phyloP scores from a whole-genome alignment of 92 coral and sea anemone species.

The Epizoanthus ramosus region DNA sequence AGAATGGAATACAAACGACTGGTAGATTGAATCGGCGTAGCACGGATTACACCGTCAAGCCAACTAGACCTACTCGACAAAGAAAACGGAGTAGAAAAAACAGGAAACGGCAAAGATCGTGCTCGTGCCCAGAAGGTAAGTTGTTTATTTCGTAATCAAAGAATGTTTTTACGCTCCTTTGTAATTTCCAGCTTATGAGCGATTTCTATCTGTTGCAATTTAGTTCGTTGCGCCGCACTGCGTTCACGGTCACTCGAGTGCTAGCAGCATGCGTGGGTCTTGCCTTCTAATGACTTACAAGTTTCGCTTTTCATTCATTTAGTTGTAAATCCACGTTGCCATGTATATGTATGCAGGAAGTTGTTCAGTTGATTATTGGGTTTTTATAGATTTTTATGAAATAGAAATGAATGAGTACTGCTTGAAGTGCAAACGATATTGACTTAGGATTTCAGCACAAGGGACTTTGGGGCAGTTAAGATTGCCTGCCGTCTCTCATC shows the following conservation, averaged over 20 bases:
- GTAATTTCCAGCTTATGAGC: conserved; percentile 2
- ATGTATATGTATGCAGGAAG: conserved; percentile 38
- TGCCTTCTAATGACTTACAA: neutral
- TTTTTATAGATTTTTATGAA: conserved; percentile 45
- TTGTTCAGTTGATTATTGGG: conserved; percentile 43
- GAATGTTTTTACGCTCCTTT: neutral
- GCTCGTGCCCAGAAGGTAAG: conserved; percentile 22
- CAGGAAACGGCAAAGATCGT: conserved; percentile 23
- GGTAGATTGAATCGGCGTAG: conserved; percentile 41
- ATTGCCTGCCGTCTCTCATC: conserved; percentile 30
- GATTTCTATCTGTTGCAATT: conserved; percentile 27
- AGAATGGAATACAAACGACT: conserved; percentile 36
- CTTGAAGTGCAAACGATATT: conserved; percentile 44
- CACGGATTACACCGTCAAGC: conserved; percentile 50
- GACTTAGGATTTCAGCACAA: conserved; percentile 40
- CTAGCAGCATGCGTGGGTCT: neutral
- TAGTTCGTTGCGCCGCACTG: conserved; percentile 9
- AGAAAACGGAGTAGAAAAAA: conserved; percentile 40
- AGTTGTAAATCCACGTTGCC: conserved; percentile 20
- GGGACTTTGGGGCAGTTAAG: conserved; percentile 25
- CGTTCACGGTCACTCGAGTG: neutral
- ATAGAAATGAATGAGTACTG: conserved; percentile 39
- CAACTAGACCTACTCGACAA: conserved; percentile 46
- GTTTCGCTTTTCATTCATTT: conserved; percentile 36
- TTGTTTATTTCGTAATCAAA: conserved; percentile 23